Percentiles rank a stretch among this genome's conserved stretches.
These are phyloP conservation scores for Neosalanx taihuensis DNA, from an alignment of 2,797 vertebrate species.

Conservation along the genomic window DNA sequence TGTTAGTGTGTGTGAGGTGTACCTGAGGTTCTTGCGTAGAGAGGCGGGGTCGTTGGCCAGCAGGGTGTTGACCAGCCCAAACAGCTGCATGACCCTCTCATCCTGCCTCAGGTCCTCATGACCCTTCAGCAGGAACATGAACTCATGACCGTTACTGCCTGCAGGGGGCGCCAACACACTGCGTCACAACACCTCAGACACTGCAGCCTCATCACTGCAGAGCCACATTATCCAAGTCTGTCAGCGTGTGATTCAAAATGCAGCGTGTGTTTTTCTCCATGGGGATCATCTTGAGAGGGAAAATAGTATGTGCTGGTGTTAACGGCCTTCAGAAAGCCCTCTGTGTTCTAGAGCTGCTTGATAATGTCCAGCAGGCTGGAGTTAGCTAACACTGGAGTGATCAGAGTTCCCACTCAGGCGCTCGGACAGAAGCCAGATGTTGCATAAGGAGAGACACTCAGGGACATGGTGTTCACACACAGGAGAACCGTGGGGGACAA, in stretches of 20 bases:
- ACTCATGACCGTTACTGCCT: constrained; percentile 98
- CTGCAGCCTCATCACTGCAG: background rate
- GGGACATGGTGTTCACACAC: constrained; percentile 4
- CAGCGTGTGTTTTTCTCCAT: background rate
- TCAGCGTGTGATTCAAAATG: too few species aligned
- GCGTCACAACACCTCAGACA: background rate
- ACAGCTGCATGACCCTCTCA: constrained; percentile 98
- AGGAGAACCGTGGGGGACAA: constrained; percentile 25
- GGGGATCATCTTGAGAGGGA: background rate
- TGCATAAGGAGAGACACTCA: constrained; percentile 8
- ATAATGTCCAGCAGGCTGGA: constrained; percentile 19
- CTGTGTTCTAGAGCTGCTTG: background rate
- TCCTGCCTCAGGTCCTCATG: constrained; percentile 97
- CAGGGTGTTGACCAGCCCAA: constrained; percentile 95
- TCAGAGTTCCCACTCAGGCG: constrained; percentile 17
- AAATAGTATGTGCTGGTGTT: background rate
- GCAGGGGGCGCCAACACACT: constrained; percentile 50
- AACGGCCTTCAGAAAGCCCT: background rate
- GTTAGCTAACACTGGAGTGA: constrained; percentile 27
- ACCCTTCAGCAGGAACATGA: constrained; percentile 98
- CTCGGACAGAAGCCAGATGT: constrained; percentile 14
- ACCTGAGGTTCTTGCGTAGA: constrained; percentile 98
- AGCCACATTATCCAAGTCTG: background rate
- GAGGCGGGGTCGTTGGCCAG: constrained; percentile 97
- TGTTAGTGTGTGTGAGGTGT: background rate